Evolutionary conservation across 2,113 vertebrate species (phyloP), one percentile per base, ranked within the genome.

Genomic region (Notiomystis cincta): DNA sequence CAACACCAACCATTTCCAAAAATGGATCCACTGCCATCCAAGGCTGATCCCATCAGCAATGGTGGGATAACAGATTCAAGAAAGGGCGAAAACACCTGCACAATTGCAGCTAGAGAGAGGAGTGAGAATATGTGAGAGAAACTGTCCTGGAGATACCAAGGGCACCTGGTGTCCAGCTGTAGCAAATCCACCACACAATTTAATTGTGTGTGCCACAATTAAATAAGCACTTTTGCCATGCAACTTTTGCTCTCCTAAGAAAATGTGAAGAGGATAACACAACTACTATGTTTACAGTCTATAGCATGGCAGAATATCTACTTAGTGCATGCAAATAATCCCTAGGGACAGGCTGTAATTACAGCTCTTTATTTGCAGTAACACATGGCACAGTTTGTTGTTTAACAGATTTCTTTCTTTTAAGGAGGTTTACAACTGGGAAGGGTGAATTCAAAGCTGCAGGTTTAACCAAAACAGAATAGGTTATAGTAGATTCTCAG

Each of bases 11-110:
- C 0, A 0, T 67, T 56, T 82, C 76, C 35, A 66, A 54, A 76
- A 50, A 27, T 0, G 3, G 20, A 65, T 11, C 3, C 4, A 1
- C 12, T 2, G 1, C 27, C 77, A 31, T 14, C 45, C 35, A 50
- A 66, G 27, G 16, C 40, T 15, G 5, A 84, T 47, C 7, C 47
- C 31, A 23, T 30, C 44, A 47, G n/a, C 10, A 31, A 3, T 0
- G 0, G 10, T 48, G n/a, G 11, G 38, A 25, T 11, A 69, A 22
- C 5, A 33, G 16, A 37, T 58, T 47, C 22, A 64, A 64, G 38
- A 64, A 58, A n/a, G n/a, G 25, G 14, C 2, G 33, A 35, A 67
- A 48, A n/a, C 1, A 0, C 15, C 44, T 35, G 24, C 17, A 24
- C 31, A 54, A 31, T 15, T 51, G 33, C 61, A 62, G 24, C 24